phyloP scores from a whole-genome alignment of 2,113 vertebrate species.

The Limanda limanda region DNA sequence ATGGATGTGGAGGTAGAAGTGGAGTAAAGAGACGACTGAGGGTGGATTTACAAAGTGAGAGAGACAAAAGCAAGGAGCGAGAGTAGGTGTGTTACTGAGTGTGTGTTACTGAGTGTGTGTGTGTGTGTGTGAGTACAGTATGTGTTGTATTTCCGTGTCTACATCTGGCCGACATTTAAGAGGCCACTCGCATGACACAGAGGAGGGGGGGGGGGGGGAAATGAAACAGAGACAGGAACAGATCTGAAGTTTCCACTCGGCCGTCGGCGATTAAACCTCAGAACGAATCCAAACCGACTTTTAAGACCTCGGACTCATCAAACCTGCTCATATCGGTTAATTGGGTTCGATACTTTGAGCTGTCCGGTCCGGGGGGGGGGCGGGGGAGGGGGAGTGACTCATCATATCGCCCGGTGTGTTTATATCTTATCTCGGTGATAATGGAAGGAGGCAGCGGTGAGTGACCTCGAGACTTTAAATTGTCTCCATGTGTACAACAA shows the following conservation, averaged over 20 bases:
- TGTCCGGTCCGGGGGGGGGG: too few relatives aligned
- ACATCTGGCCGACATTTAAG: constrained; percentile 32
- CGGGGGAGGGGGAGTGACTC: too few relatives aligned
- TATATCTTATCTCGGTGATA: too few relatives aligned
- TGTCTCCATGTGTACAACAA: too few relatives aligned
- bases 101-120: constrained; percentile 3
- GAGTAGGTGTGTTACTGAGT: constrained; percentile 1
- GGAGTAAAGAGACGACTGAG: not conserved
- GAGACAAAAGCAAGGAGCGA: constrained; percentile 18
- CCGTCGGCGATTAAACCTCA: too few relatives aligned
- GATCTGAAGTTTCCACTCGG: not conserved
- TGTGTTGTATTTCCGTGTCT: not conserved
- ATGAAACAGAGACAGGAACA: constrained; percentile 16
- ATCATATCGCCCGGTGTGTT: too few relatives aligned
- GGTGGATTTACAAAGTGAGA: constrained; percentile 44
- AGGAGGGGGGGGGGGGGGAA: constrained; percentile 10
- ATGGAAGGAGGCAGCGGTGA: too few relatives aligned
- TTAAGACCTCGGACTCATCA: too few relatives aligned
- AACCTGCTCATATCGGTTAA: too few relatives aligned
- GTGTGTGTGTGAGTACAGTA: not conserved
- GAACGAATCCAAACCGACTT: too few relatives aligned
- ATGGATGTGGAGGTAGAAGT: not conserved
- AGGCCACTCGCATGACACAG: constrained; percentile 3
- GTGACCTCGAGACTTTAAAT: too few relatives aligned
- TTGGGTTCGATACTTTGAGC: too few relatives aligned